Evolutionary conservation across 2,113 vertebrate species (phyloP).

Genomic region (Eubucco bourcierii): DNA sequence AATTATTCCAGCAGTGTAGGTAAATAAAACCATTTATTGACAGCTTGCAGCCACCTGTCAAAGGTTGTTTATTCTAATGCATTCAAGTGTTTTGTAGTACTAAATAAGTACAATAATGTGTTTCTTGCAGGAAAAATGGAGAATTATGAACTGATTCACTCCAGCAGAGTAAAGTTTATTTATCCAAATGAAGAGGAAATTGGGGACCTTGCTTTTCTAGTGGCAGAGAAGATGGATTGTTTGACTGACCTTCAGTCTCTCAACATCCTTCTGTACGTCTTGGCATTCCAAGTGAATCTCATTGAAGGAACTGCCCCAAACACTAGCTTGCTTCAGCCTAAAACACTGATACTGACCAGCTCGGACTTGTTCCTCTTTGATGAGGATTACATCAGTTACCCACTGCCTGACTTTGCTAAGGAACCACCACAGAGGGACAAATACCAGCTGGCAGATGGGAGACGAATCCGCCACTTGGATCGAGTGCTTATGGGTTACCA

Average conservation of each 20-base stretch:
- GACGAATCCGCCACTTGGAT: slow-evolving; percentile 92
- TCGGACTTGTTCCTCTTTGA: slow-evolving; percentile 91
- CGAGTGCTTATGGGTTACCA: slow-evolving; percentile 96
- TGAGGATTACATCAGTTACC: slow-evolving; percentile 95
- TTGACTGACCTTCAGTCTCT: slow-evolving; percentile 76
- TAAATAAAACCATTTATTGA: background rate
- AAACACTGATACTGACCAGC: slow-evolving; percentile 91
- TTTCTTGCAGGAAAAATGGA: slow-evolving; percentile 91
- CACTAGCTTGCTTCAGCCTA: slow-evolving; percentile 80
- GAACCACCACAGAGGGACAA: slow-evolving; percentile 92
- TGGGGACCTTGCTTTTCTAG: slow-evolving; percentile 92
- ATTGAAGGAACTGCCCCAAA: slow-evolving; percentile 31
- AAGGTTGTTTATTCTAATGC: background rate
- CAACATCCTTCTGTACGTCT: slow-evolving; percentile 91
- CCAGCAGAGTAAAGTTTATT: slow-evolving; percentile 94
- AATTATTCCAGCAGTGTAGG: background rate
- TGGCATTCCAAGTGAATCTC: slow-evolving; percentile 89
- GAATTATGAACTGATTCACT: slow-evolving; percentile 96
- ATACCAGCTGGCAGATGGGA: slow-evolving; percentile 88
- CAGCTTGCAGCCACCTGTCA: background rate
- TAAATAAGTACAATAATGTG: background rate
- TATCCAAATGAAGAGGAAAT: slow-evolving; percentile 98
- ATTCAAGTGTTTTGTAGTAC: background rate
- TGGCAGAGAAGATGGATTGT: slow-evolving; percentile 86
- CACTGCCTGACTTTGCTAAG: slow-evolving; percentile 94